Evolutionary conservation across 2,113 vertebrate species (phyloP).

Genomic region (Piaya cayana): DNA sequence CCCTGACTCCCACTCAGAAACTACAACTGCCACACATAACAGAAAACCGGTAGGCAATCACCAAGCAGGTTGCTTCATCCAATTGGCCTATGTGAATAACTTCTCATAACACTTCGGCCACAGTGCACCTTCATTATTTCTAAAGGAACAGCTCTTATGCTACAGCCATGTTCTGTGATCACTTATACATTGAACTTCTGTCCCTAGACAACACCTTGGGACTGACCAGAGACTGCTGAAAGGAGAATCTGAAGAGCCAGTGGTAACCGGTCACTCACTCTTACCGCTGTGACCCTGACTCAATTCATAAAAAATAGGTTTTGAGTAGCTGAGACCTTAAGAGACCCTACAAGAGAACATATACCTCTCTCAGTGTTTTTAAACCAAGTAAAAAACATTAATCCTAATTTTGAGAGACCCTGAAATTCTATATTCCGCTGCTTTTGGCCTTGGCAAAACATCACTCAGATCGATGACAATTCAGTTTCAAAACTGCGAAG

Average conservation of each 20-base stretch:
- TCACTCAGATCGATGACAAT: not conserved
- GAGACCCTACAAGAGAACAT: not conserved
- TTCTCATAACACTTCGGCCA: not conserved
- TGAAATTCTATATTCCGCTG: not conserved
- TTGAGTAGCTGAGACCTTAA: not conserved
- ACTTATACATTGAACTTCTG: not conserved
- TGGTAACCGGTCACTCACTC: not conserved
- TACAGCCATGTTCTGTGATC: fast-evolving
- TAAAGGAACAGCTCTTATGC: not conserved
- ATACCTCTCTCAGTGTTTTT: fast-evolving
- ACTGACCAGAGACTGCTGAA: not conserved
- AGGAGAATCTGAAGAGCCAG: not conserved
- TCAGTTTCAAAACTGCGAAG: not conserved
- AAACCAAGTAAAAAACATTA: not conserved
- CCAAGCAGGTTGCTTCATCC: not conserved
- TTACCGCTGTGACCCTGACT: not conserved
- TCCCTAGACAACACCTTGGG: not conserved
- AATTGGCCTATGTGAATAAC: not conserved
- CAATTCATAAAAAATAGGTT: not conserved
- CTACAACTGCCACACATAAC: not conserved
- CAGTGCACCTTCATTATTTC: not conserved
- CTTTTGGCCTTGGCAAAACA: not conserved
- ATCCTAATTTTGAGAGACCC: not conserved
- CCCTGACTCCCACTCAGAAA: not conserved
- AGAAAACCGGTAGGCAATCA: not conserved